A percentile compares a stretch with the other conserved stretches of the same genome.
These are phyloP conservation scores for Grammomys dolichurus DNA, from an alignment of 2,113 vertebrate species.

Conservation along the genomic window DNA sequence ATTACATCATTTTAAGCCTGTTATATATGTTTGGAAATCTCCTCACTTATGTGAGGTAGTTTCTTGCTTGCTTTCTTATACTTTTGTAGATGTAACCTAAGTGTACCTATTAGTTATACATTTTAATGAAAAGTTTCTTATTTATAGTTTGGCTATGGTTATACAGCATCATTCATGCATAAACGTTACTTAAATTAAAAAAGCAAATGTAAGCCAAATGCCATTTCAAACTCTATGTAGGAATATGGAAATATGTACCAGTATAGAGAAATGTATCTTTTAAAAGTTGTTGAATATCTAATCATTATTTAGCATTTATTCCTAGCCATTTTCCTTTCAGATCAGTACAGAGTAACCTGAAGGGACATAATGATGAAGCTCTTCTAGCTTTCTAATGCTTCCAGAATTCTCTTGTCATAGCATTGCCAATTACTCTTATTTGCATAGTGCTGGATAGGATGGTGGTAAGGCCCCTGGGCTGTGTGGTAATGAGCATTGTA, in stretches of 20 bases:
- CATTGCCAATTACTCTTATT: not conserved
- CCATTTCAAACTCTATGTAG: not conserved
- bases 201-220: not conserved
- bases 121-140: not conserved
- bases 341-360: not conserved
- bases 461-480: not conserved
- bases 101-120: not conserved
- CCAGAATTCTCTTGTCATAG: not conserved
- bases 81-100: not conserved
- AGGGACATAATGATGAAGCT: not conserved
- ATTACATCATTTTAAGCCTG: not conserved
- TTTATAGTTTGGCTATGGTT: not conserved
- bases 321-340: not conserved
- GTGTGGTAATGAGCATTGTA: not conserved
- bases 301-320: not conserved
- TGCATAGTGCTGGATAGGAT: not conserved
- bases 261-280: not conserved
- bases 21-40: not conserved
- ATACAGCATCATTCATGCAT: not conserved
- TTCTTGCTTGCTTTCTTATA: not conserved
- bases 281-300: not conserved
- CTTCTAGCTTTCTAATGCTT: not conserved
- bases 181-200: not conserved
- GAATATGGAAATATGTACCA: not conserved
- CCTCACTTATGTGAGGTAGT: not conserved